phyloP scores from a whole-genome alignment of 2,113 vertebrate genomes.

The Prunella fulvescens region DNA sequence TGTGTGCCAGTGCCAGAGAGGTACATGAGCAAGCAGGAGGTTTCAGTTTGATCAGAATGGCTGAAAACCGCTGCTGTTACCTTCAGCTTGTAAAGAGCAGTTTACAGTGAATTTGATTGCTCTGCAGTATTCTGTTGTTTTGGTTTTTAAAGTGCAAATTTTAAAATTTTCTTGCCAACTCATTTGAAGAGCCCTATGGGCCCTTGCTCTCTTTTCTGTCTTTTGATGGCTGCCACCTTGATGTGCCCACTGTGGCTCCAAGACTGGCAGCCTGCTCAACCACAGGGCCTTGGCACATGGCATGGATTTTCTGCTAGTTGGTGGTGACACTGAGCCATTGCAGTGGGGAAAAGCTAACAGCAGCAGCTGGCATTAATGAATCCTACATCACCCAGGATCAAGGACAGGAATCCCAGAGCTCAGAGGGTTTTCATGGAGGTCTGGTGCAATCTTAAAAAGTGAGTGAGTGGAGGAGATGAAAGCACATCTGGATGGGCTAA shows the following conservation, averaged over 20 bases:
- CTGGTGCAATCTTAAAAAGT: neutral
- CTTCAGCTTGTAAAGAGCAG: neutral
- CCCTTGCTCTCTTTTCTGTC: neutral
- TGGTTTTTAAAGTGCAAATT: neutral
- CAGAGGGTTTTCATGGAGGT: neutral
- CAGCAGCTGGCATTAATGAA: neutral
- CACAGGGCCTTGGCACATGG: neutral
- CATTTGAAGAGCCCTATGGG: neutral
- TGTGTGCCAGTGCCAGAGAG: accelerated
- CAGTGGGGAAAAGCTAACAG: neutral
- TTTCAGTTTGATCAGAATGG: neutral
- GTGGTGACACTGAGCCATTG: neutral
- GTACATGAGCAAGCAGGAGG: neutral
- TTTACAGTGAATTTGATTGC: neutral
- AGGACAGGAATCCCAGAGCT: neutral
- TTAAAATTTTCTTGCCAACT: neutral
- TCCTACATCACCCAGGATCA: neutral
- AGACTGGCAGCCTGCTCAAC: neutral
- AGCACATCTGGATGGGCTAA: neutral
- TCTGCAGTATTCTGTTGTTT: neutral
- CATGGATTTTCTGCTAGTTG: neutral
- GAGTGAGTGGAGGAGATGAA: neutral
- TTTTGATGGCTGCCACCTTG: neutral
- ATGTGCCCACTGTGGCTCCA: neutral
- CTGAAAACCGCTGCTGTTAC: neutral